Evolutionary conservation across 2,888 invertebrate genomes (phyloP).

Genomic region (Anodontia alba): DNA sequence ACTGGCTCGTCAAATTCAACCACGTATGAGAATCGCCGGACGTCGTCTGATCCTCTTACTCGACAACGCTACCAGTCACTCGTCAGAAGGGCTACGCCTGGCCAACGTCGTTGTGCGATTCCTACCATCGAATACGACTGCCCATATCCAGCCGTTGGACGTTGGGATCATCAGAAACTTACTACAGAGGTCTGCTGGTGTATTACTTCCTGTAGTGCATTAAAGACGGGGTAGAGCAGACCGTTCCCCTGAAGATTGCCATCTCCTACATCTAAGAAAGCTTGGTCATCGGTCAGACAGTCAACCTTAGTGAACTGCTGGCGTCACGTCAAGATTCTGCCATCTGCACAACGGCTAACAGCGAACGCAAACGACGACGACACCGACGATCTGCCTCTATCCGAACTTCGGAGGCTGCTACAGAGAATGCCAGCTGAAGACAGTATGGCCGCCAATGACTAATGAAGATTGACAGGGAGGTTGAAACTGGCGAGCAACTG

Average conservation of each 20-base stretch:
- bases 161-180: constrained; percentile 53
- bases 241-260: constrained; percentile 36
- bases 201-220: constrained; percentile 33
- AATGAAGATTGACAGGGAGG: too few species aligned
- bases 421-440: too few species aligned
- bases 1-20: constrained; percentile 43
- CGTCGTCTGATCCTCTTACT: constrained; percentile 32
- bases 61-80: constrained; percentile 55
- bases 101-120: constrained; percentile 45
- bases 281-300: too few species aligned
- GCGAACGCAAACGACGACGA: too few species aligned
- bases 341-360: too few species aligned
- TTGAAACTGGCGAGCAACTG: too few species aligned
- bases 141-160: constrained; percentile 22
- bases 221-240: constrained; percentile 33
- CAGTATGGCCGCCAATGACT: too few species aligned
- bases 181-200: constrained; percentile 42
- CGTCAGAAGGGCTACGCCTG: constrained; percentile 18
- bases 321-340: too few species aligned
- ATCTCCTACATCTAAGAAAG: too few species aligned
- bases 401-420: too few species aligned
- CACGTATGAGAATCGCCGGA: constrained; percentile 26
- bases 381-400: too few species aligned
- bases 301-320: too few species aligned
- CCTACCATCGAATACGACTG: constrained; percentile 61